phyloP scores from a whole-genome alignment of 2,797 vertebrate genomes.

The Sphenodon punctatus region DNA sequence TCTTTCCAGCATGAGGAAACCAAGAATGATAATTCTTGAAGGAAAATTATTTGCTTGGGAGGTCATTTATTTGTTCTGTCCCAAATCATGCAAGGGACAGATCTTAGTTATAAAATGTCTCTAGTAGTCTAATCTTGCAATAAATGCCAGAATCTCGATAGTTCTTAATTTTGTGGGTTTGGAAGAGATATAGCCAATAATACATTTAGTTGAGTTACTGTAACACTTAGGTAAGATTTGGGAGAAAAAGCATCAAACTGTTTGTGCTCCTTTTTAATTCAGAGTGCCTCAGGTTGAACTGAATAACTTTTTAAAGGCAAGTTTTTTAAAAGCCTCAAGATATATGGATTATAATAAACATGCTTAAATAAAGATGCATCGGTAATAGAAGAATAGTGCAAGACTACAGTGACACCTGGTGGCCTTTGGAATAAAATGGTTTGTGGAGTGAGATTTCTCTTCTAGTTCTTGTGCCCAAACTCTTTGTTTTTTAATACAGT shows the following conservation, averaged over 20 bases:
- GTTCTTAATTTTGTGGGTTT: background rate
- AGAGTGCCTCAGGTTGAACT: background rate
- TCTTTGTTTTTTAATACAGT: fast-evolving
- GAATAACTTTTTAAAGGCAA: background rate
- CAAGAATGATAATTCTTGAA: too few species aligned
- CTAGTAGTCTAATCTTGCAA: background rate
- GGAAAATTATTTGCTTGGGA: too few species aligned
- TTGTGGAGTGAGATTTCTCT: background rate
- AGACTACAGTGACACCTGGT: constrained; percentile 66
- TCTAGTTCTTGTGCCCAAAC: too few species aligned
- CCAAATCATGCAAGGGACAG: background rate
- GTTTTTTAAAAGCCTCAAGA: background rate
- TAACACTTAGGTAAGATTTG: too few species aligned
- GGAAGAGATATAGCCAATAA: background rate
- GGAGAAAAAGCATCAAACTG: background rate
- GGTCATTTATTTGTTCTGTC: background rate
- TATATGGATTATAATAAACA: background rate
- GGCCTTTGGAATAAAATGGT: constrained; percentile 4
- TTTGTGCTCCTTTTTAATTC: background rate
- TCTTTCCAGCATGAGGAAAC: too few species aligned
- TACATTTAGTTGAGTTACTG: too few species aligned
- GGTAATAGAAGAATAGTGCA: background rate
- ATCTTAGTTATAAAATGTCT: background rate
- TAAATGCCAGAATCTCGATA: background rate
- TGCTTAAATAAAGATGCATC: background rate